Evolutionary conservation across 2,888 invertebrate genomes (phyloP), one percentile per base, ranked within the genome.

Genomic region (Mactromeris polynyma): DNA sequence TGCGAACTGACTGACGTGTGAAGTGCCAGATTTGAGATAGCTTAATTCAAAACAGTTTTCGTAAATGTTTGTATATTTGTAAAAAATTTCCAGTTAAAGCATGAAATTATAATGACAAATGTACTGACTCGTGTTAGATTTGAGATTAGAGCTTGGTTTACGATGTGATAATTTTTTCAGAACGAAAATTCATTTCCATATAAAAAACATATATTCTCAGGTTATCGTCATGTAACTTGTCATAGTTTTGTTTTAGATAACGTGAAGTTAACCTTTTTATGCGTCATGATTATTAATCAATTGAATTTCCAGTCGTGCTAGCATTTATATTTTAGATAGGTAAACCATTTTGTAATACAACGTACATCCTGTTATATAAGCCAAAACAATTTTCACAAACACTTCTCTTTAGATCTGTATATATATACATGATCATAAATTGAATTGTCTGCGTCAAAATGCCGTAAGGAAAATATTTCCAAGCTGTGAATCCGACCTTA

Each of bases 391-490:
- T 26, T 26, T 26, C 58, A 26, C 58, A 3, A 26, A 64, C 11
- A 26, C 7, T 73, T 33, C 73, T 73, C 36, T 36, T 73, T 17
- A 73, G 14, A 36, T 14, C 73, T 73, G 36, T 73, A 11, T 36
- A 33, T 33, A 69, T 69, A 33, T 73, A 73, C 73, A 73, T 73
- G 73, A 33, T 36, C 17, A 73, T 73, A 73, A 73, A 73, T 73
- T 73, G 73, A 73, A 73, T 73, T 73, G 73, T 73, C 73, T 73
- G 73, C 73, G 19, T 73, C 17, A 26, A 73, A 58, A 73, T 26
- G 73, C 73, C 73, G 73, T 73, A 80, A 51, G 80, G 80, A 80
- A 51, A 31, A 80, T 51, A 26, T 26, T 80, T 4, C 33, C 46
- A 82, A 33, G 64, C 46, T 1, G 31, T 46, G 69, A 69, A 64